Evolutionary conservation across 1,140 invertebrate genomes (phyloP), one percentile per base, ranked within the genome.

Genomic region (Cecropterus lyciades): DNA sequence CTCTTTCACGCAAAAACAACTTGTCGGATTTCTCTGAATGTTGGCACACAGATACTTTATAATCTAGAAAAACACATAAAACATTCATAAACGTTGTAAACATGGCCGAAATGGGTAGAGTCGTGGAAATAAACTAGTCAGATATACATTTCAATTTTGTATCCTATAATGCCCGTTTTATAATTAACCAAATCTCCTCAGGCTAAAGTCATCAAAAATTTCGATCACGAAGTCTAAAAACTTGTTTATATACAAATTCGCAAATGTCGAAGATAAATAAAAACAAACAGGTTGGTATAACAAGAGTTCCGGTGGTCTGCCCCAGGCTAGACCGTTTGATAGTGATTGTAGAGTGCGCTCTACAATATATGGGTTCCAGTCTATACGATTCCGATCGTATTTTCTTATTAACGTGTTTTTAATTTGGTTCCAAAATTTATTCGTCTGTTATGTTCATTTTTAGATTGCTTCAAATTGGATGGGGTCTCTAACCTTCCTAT

Each of bases 241-340:
- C 53, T 56, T 56, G 37, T 56, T 55, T 55, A 24, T 48, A 48
- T 37, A 56, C 17, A 46, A 42, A 65, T 33, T 48, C 20, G 27
- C 27, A 30, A 30, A 30, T 30, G 27, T 30, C 7, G 1, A 5
- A 24, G 20, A 30, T 30, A 30, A 30, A 30, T 67, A 70, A 73
- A 70, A 75, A 66, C 60, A 68, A 16, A 55, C 64, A 37, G n/a
- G n/a, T 42, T 67, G 16, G 53, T 65, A 67, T 72, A 65, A 55
- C 53, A 15, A 46, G 16, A 33, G 55, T 59, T 65, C 65, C 57
- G 75, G 75, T 78, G 75, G 75, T 78, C 75, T 30, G 75, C 75
- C 68, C n/a, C 30, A 24, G 75, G 75, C 63, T 33, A 33, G 43
- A 63, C 65, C 55, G 67, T 71, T 73, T 73, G 73, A 78, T 72